Base-by-base conservation (phyloP, 2,113 vertebrate genomes). In the Atlantisia rogersi region DNA sequence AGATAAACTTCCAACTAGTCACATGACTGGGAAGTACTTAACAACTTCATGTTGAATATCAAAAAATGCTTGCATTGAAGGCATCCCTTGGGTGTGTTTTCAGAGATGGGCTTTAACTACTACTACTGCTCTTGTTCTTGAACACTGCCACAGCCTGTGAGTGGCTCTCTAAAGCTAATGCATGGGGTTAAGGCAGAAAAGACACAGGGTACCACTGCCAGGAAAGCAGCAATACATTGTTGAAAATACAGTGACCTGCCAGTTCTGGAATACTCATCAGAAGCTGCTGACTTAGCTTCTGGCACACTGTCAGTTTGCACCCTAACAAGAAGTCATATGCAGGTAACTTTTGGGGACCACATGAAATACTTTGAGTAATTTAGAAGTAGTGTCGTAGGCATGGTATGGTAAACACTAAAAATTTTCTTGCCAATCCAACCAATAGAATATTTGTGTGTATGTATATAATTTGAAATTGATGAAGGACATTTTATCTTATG, bases 171-270 rank as follows among this genome's bases (percentile, higher is more conserved):
- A 18, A 37, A 44, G 67, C 32, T 60, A 58, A 46, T 17, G 6
- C 9, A 22, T 6, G 15, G 35, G 26, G 2, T 46, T 35, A 26
- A 1, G 55, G 22, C 53, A 31, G 55, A 35, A 55, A 53, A 83
- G 37, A 44, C n/a, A 46, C 26, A 44, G 37, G 9, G 24, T 2
- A 10, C 4, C 50, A 5, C 48, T 62, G 48, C 31, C 18, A 64
- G 39, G 25, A 62, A 5, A 55, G 31, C 65, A 82, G 24, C n/a
- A 59, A 14, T 2, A 28, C 8, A 0, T 37, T 50, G 22, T 29
- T 81, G 40, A 58, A 59, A 67, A 59, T 6, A 68, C 0, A 2
- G 14, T 28, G 26, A 31, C 0, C 0, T 28, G n/a, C n/a, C 55
- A 31, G 0, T 5, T 55, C 37, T 69, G 28, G 39, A 10, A 28